A percentile compares a stretch with the other conserved stretches of the same genome.
Evolutionary conservation across 2,888 invertebrate species (phyloP).

Genomic region (Herminia tarsipennalis): DNA sequence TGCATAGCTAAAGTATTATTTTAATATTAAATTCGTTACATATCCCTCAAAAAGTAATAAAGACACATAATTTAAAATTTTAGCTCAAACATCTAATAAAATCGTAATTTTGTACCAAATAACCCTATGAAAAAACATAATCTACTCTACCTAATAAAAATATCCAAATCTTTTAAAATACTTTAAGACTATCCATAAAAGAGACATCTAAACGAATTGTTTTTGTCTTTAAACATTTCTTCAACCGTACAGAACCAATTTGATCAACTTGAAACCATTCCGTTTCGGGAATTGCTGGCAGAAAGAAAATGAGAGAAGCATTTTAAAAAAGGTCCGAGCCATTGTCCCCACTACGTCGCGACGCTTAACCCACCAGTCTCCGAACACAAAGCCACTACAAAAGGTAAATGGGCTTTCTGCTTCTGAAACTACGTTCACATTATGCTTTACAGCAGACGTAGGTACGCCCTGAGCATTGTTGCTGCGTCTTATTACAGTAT

Average conservation of each 20-base stretch:
- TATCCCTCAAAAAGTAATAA: slow-evolving; percentile 28
- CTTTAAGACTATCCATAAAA: slow-evolving; percentile 7
- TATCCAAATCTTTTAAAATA: slow-evolving; percentile 20
- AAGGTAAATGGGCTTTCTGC: slow-evolving; percentile 77
- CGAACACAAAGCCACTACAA: slow-evolving; percentile 75
- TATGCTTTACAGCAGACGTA: slow-evolving; percentile 64
- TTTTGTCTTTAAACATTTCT: slow-evolving; percentile 46
- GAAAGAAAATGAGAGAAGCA: slow-evolving; percentile 59
- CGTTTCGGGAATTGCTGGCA: slow-evolving; percentile 59
- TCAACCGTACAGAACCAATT: slow-evolving; percentile 51
- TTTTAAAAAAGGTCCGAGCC: slow-evolving; percentile 70
- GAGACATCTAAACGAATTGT: slow-evolving; percentile 29
- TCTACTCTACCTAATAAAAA: slow-evolving; percentile 27
- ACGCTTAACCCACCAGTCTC: slow-evolving; percentile 74
- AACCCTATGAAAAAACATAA: slow-evolving; percentile 24
- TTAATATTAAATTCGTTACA: slow-evolving; percentile 14
- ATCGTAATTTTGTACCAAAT: slow-evolving; percentile 15
- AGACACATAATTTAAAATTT: slow-evolving; percentile 27
- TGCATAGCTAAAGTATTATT: slow-evolving; percentile 22
- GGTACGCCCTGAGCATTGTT: slow-evolving; percentile 55
- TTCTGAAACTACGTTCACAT: slow-evolving; percentile 67
- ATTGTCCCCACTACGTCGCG: slow-evolving; percentile 67
- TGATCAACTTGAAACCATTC: slow-evolving; percentile 58
- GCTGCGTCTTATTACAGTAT: slow-evolving; percentile 64
- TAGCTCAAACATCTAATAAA: slow-evolving; percentile 30